These are phyloP conservation scores for Habroteleia sp. DNA, from an alignment of 2,888 invertebrate genomes.

Conservation along the genomic window DNA sequence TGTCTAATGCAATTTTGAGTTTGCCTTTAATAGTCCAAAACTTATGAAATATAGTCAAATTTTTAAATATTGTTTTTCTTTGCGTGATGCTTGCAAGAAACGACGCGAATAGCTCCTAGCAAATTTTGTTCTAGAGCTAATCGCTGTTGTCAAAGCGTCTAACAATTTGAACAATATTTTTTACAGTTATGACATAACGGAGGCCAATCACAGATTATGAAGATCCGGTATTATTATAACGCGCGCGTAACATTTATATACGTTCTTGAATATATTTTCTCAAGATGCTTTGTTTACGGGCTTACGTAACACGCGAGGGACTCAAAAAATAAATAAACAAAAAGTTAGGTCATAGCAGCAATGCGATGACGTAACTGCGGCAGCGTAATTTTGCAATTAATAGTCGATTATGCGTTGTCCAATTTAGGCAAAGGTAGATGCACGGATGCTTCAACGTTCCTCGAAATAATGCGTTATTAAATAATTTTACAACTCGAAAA, in stretches of 20 bases:
- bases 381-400: background rate
- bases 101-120: too few species aligned
- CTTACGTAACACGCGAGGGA: conserved; percentile 6
- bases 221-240: conserved; percentile 54
- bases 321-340: conserved; percentile 2
- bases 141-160: conserved; percentile 52
- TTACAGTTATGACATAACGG: conserved; percentile 61
- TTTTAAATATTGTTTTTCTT: too few species aligned
- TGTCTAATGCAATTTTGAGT: too few species aligned
- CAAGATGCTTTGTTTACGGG: conserved; percentile 29
- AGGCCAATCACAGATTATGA: conserved; percentile 57
- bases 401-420: background rate
- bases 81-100: too few species aligned
- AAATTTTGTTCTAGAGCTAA: too few species aligned
- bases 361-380: background rate
- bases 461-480: too few species aligned
- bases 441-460: too few species aligned
- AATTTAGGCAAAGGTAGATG: too few species aligned
- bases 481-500: too few species aligned
- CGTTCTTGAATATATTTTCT: conserved; percentile 34
- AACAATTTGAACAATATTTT: conserved; percentile 49
- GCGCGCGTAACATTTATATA: conserved; percentile 46
- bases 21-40: too few species aligned
- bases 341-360: background rate
- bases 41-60: too few species aligned